Evolutionary conservation across 2,113 vertebrate genomes (phyloP), one percentile per base, ranked within the genome.

Genomic region (Aptenodytes forsteri): DNA sequence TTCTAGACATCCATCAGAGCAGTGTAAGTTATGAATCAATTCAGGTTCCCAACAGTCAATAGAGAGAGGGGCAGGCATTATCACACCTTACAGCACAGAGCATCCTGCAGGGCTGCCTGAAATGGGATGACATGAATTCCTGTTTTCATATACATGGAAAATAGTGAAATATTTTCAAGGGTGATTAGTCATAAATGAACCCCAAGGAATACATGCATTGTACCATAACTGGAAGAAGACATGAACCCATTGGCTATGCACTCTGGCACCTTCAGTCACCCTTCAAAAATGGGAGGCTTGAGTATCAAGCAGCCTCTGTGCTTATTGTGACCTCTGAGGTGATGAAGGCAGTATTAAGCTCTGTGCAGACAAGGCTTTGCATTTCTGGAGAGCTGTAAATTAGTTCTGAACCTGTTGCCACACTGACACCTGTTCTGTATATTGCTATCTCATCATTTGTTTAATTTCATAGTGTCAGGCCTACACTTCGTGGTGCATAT

Each of bases 401-500:
- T 30, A 82, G 65, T 76, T 59, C 88, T 54, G 59, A 96, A 70
- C 44, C 54, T 5, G 5, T 7, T 84, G 76, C 22, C 79, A 87
- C 0, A 5, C 77, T 95, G 78, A 88, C 72, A 84, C 78, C 88
- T 96, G 93, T 85, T 94, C 89, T 42, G 69, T 76, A 80, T 20
- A 79, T 61, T 75, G 80, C 61, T 80, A 55, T 69, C 90, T 77
- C 75, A 80, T 80, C 91, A 87, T 94, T 93, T 94, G 61, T 92
- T 96, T 92, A 87, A 87, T 93, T 96, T 95, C 89, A 92, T 69
- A 47, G 90, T 89, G 94, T 90, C 80, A 64, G 61, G 40, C 40
- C 82, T 70, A 70, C 18, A 7, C 71, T 92, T 27, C 0, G 13
- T 47, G 86, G 75, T 27, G 70, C 83, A 49, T 38, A 88, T 76